These are phyloP conservation scores for Saguinus midas DNA, from an alignment of 2,113 vertebrate genomes.

Conservation along the genomic window DNA sequence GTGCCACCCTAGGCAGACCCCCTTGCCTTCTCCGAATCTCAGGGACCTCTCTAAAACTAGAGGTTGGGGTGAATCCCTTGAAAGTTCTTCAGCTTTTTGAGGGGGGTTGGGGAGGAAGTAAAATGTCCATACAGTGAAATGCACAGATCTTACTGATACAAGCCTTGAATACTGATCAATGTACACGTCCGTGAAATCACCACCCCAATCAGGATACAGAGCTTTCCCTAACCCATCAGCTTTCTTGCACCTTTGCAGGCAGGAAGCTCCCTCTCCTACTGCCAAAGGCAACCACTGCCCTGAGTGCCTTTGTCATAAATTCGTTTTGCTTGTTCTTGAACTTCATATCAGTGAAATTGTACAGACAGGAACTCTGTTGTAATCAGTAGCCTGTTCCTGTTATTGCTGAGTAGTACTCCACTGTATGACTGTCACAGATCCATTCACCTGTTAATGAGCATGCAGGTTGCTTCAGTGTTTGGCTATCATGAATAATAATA, in stretches of 20 bases:
- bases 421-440: rapidly evolving
- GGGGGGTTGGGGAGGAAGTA: neutral
- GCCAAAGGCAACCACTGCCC: neutral
- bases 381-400: neutral
- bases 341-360: neutral
- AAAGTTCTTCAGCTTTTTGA: neutral
- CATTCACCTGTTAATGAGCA: no score
- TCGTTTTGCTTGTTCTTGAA: neutral
- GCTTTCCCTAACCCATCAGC: neutral
- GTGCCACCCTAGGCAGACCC: neutral
- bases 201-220: no score
- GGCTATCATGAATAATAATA: neutral
- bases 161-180: neutral
- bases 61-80: neutral
- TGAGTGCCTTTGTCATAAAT: neutral
- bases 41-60: neutral
- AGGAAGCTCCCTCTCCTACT: no score
- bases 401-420: neutral
- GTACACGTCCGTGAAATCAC: neutral
- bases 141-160: neutral
- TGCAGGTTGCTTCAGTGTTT: neutral
- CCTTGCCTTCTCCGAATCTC: constrained; percentile 32
- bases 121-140: neutral
- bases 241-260: neutral
- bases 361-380: neutral